Evolutionary conservation across 2,797 vertebrate genomes (phyloP).

Genomic region (Danio choprae): DNA sequence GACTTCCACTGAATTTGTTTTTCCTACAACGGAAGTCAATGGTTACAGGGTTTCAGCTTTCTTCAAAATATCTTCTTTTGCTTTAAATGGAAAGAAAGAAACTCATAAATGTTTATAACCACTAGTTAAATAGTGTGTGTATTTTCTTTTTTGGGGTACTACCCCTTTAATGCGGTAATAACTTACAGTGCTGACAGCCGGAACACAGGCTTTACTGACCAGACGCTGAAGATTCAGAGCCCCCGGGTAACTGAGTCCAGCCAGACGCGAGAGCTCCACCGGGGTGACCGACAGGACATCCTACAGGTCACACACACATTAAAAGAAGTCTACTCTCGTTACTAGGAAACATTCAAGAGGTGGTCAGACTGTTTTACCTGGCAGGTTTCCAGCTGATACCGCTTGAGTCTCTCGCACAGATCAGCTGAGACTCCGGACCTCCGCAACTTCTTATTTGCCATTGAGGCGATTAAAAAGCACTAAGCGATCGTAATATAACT

Average conservation of each 20-base stretch:
- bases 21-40: too few relatives aligned
- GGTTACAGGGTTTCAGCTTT: too few relatives aligned
- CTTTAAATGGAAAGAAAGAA: too few relatives aligned
- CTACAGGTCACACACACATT: conserved; percentile 63
- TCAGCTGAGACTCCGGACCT: conserved; percentile 76
- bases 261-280: conserved; percentile 81
- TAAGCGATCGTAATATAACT: background rate
- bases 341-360: background rate
- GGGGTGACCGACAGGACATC: conserved; percentile 80
- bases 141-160: too few relatives aligned
- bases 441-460: conserved; percentile 80
- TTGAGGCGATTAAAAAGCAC: conserved; percentile 47
- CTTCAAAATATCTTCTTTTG: too few relatives aligned
- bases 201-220: conserved; percentile 74
- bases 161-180: too few relatives aligned
- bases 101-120: too few relatives aligned
- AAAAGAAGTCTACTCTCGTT: background rate
- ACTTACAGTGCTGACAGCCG: conserved; percentile 80
- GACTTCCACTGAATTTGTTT: too few relatives aligned
- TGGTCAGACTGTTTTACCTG: conserved; percentile 68
- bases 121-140: too few relatives aligned
- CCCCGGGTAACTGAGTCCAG: conserved; percentile 74
- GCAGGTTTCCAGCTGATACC: conserved; percentile 79
- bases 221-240: conserved; percentile 73
- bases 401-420: conserved; percentile 78